Base-by-base conservation (phyloP, 2,113 vertebrate genomes). In the Eubucco bourcierii region DNA sequence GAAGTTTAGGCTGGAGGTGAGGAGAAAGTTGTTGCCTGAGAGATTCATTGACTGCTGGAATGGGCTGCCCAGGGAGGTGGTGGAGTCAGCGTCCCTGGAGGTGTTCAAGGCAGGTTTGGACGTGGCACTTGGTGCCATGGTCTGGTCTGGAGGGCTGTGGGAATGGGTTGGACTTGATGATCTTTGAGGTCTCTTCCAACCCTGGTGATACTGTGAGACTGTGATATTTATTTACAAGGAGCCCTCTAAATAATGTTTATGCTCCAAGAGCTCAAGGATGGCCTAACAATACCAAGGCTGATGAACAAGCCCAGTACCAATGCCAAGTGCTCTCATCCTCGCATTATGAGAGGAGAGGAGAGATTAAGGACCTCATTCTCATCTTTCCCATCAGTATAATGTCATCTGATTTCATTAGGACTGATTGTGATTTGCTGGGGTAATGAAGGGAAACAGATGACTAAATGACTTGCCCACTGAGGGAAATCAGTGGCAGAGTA, bases 191-290 rank as follows among this genome's bases (percentile, higher is more conserved):
- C n/a, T n/a, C n/a, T n/a, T n/a, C n/a, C n/a, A n/a, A n/a, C n/a
- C n/a, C n/a, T n/a, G n/a, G n/a, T n/a, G n/a, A n/a, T n/a, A n/a
- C n/a, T n/a, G n/a, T n/a, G n/a, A n/a, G n/a, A n/a, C n/a, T n/a
- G n/a, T n/a, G n/a, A n/a, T n/a, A n/a, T 41, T 97, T 95, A 90
- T 97, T 96, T 95, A 94, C 94, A 68, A 59, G 44, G 64, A 93
- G 61, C 33, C 34, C 76, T 56, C 10, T 29, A 75, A 91, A 93
- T 50, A 44, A 64, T 79, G 33, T 7, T 3, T 33, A 33, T 46
- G 52, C 58, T 75, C 73, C 58, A 67, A 37, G 75, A 90, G n/a
- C 65, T 78, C 65, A 60, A 72, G 68, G 84, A 39, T 85, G 73
- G 37, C 81, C 75, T 27, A 67, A 81, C 60, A 89, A 71, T 24